Conservation (phyloP, 2,888 invertebrate genomes). For the Aporophyla lueneburgensis region DNA sequence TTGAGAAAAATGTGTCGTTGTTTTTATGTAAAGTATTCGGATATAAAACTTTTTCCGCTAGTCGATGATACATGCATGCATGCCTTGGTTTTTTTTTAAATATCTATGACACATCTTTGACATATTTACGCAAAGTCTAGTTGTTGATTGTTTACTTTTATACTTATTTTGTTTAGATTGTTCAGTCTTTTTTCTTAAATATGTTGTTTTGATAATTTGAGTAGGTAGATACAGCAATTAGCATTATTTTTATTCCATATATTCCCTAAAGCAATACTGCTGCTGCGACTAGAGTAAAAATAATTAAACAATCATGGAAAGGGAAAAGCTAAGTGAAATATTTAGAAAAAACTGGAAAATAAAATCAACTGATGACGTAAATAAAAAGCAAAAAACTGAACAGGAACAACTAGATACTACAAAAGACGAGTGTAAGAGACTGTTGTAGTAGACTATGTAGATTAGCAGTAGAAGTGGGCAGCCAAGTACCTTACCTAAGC, state of each 20-base stretch:
- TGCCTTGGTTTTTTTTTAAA: not conserved
- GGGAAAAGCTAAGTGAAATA: not conserved
- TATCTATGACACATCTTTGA: not conserved
- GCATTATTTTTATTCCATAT: not conserved
- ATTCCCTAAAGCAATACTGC: not conserved
- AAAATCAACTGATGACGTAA: not conserved
- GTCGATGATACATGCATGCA: not conserved
- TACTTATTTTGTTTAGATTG: not conserved
- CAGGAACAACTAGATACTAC: not conserved
- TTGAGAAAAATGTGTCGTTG: not conserved
- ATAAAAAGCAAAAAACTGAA: not conserved
- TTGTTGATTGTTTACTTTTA: slow-evolving; percentile 37
- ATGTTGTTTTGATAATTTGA: slow-evolving; percentile 13
- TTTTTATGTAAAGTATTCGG: not conserved
- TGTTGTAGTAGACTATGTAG: not conserved
- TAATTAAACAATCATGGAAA: not conserved
- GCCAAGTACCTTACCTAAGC: no score
- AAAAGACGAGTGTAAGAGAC: slow-evolving; percentile 27
- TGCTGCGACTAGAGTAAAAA: not conserved
- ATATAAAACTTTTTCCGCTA: slow-evolving; percentile 7
- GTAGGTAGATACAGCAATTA: not conserved
- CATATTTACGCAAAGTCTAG: not conserved
- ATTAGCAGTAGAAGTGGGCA: not conserved
- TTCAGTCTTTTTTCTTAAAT: not conserved
- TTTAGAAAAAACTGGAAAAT: not conserved